Conservation (phyloP, 2,113 vertebrate species). For the Pagrus major region DNA sequence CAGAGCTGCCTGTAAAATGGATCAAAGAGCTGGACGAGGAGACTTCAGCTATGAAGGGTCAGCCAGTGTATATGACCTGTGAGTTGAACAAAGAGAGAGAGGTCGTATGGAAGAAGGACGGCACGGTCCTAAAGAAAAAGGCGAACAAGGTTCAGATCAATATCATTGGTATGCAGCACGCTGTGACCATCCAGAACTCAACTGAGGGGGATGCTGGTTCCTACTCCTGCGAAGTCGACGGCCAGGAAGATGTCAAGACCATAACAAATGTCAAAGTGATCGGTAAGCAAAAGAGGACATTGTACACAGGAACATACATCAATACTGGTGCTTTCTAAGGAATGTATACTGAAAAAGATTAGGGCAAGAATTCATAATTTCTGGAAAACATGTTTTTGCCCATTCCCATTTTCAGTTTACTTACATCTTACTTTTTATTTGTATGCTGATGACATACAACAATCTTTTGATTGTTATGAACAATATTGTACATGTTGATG, state of each 20-base stretch:
- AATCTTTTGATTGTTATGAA: neutral
- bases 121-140: slow-evolving; percentile 83
- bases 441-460: neutral
- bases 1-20: slow-evolving; percentile 94
- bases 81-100: slow-evolving; percentile 96
- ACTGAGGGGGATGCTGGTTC: slow-evolving; percentile 87
- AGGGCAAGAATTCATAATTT: neutral
- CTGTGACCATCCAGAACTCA: slow-evolving; percentile 89
- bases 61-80: slow-evolving; percentile 93
- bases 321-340: neutral
- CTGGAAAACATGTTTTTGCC: too few species aligned
- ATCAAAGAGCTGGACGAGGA: slow-evolving; percentile 93
- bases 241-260: slow-evolving; percentile 87
- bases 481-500: neutral
- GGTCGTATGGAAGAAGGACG: slow-evolving; percentile 93
- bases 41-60: slow-evolving; percentile 90
- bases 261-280: slow-evolving; percentile 90
- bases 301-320: neutral
- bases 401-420: too few species aligned
- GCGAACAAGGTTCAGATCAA: slow-evolving; percentile 89
- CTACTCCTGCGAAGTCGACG: slow-evolving; percentile 87
- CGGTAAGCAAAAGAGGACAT: slow-evolving; percentile 82
- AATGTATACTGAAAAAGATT: neutral
- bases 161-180: slow-evolving; percentile 90
- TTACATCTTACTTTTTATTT: too few species aligned